Base-by-base conservation (phyloP, 2,888 invertebrate genomes). In the Tuta absoluta region DNA sequence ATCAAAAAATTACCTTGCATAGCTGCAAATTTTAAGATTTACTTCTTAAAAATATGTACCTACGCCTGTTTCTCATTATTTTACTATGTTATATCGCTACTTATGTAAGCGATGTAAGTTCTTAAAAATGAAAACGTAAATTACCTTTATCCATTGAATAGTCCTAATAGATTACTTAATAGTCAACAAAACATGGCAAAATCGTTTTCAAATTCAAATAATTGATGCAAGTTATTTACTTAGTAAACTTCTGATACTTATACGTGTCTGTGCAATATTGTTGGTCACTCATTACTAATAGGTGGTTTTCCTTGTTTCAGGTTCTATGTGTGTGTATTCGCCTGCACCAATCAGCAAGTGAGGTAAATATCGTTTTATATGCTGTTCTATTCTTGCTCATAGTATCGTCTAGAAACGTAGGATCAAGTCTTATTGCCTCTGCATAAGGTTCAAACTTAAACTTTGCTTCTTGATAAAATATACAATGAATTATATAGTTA, bases 231-330 rank as follows among this genome's bases (percentile, higher is more conserved):
- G 14, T 45, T n/a, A 45, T 45, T 17, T 45, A 17, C n/a, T 17
- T 17, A 17, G n/a, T n/a, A 45, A 45, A 33, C 33, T 28, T 28
- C 3, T 5, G 5, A 5, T 28, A 4, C 33, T 33, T 1, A 33
- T 33, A 33, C 28, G 41, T 45, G 17, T 45, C 4, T 49, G 49
- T 49, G 21, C 11, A 56, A 28, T 33, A 33, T 56, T 56, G 56
- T 56, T 56, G 33, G 28, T 33, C 14, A 17, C 33, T 56, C 8
- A 17, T 56, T 56, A 56, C 24, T 56, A 56, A 56, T 56, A n/a
- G n/a, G 7, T n/a, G 10, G 56, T 56, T 56, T 56, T 59, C 45
- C 60, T 60, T 23, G 60, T 60, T 41, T 24, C 45, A 45, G 45
- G 41, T 45, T 59, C 38, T 60, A 17, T 58, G 45, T 23, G 56